Base-by-base conservation (phyloP, 2,797 vertebrate species). In the Dromococcyx pavoninus region DNA sequence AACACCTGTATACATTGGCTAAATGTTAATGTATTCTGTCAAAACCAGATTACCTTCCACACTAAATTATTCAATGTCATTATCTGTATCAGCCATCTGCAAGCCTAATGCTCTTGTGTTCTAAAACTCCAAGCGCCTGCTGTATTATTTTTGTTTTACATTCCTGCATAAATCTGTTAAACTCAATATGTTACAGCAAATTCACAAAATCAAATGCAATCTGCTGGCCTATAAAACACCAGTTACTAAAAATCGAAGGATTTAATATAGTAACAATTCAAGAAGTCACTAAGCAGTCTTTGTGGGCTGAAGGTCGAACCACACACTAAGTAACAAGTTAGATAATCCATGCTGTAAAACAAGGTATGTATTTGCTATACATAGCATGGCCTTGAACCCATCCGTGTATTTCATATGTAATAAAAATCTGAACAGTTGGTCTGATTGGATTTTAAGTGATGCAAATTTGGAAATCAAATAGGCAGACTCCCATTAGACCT, bases 371-470 rank as follows among this genome's bases (percentile, higher is more conserved):
- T 86, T 87, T 89, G 79, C 71, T 79, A 83, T 72, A 95, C 73
- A 88, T 57, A 69, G 84, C 3, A 15, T 8, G 43, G 95, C 90
- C 95, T 97, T 95, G 93, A 97, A 97, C 78, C 92, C 93, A 85
- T 89, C 78, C 21, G 9, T 95, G 97, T 96, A 97, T 95, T 96
- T 96, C 86, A 91, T 96, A 97, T 88, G 96, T 97, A 97, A 98
- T 97, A 97, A 97, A 97, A 97, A 97, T 96, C 92, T 61, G 67
- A 98, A 98, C 97, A 98, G 97, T 98, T 98, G 97, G 97, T 92
- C 95, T 98, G 97, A 98, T 98, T 98, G 97, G 97, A 98, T 98
- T 98, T 98, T 98, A 98, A 98, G 96, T 97, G 97, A 98, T 96
- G 96, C 94, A 98, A 97, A 97, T 98, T 97, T 98, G 95, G 97